phyloP scores from a whole-genome alignment of 2,888 invertebrate genomes.

The Lydus trimaculatus region DNA sequence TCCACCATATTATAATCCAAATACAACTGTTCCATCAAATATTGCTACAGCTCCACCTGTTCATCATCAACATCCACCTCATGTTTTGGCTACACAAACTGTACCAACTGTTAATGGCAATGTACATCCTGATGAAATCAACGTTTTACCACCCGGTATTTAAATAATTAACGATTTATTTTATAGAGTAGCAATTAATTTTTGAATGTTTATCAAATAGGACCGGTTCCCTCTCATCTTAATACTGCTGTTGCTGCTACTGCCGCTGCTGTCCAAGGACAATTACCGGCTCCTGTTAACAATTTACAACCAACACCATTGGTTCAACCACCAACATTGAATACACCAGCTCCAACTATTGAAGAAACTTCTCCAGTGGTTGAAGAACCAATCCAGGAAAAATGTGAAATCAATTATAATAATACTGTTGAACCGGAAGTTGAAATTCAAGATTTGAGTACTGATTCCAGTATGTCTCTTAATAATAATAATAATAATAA shows the following conservation, averaged over 20 bases:
- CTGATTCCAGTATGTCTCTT: conserved; percentile 27
- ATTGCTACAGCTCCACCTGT: conserved; percentile 53
- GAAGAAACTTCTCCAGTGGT: conserved; percentile 43
- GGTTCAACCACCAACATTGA: conserved; percentile 42
- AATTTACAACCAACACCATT: conserved; percentile 44
- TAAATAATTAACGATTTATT: neutral
- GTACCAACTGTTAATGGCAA: conserved; percentile 58
- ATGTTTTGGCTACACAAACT: conserved; percentile 51
- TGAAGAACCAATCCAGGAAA: conserved; percentile 48
- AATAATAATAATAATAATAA: neutral
- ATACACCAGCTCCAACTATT: conserved; percentile 36
- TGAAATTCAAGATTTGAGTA: conserved; percentile 34
- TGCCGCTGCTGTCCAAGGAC: conserved; percentile 42
- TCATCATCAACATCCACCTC: conserved; percentile 52
- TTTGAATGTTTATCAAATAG: conserved; percentile 15
- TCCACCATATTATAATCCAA: conserved; percentile 51
- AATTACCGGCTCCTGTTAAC: conserved; percentile 39
- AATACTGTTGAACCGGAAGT: conserved; percentile 44
- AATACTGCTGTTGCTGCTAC: no score
- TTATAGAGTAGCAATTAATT: conserved; percentile 3
- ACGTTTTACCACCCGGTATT: conserved; percentile 47
- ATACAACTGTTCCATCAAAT: conserved; percentile 46
- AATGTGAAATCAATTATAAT: conserved; percentile 44
- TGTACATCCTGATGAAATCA: conserved; percentile 59
- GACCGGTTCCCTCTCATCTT: conserved; percentile 45